A percentile compares a stretch with the other conserved stretches of the same genome.
These are phyloP conservation scores for Nilaparvata lugens DNA, from an alignment of 1,140 invertebrate genomes.

Conservation along the genomic window DNA sequence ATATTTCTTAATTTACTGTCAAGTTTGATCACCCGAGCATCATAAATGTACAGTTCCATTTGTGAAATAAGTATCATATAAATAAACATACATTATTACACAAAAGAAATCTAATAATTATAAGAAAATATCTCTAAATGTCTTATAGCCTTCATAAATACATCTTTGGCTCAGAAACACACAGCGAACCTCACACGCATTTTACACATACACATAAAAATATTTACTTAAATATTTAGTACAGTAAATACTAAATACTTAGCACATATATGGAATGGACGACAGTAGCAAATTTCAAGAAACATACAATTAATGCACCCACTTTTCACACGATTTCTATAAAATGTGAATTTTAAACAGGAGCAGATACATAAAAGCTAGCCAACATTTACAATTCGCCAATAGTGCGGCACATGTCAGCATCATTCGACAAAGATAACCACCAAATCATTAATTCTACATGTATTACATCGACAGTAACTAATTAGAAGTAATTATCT, in stretches of 20 bases:
- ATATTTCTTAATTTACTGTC: no score
- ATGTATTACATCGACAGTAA: not conserved
- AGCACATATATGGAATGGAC: not conserved
- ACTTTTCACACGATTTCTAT: not conserved
- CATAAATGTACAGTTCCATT: no score
- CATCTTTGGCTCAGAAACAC: constrained; percentile 1
- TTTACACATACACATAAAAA: constrained; percentile 2
- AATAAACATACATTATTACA: no score
- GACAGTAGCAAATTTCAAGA: not conserved
- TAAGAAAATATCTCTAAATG: no score
- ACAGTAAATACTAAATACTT: not conserved
- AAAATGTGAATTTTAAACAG: not conserved
- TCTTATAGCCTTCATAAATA: constrained; percentile 3
- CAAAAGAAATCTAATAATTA: no score
- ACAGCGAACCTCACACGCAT: not conserved
- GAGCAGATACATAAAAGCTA: not conserved
- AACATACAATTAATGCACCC: not conserved
- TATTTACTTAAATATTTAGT: not conserved
- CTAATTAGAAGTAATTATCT: not conserved
- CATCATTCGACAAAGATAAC: not conserved
- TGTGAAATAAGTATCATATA: no score
- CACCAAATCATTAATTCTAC: not conserved
- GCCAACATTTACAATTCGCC: not conserved
- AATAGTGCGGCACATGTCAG: not conserved
- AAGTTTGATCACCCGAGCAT: no score